Evolutionary conservation across 1,140 invertebrate genomes (phyloP), one percentile per base, ranked within the genome.

Genomic region (Ruditapes philippinarum): DNA sequence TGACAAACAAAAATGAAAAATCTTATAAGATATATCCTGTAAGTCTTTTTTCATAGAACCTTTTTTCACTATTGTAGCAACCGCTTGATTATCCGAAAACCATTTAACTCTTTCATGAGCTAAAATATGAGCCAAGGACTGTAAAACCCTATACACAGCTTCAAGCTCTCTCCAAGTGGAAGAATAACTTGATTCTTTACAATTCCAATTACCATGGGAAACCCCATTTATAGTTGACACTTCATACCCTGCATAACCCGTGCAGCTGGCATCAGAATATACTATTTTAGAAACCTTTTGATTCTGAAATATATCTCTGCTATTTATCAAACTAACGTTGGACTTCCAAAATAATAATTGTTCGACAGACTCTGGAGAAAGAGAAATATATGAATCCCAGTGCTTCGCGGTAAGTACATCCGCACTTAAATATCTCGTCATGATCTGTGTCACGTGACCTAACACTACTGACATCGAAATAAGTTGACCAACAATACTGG

Each of bases 101-200:
- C 79, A 89, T 38, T 81, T 89, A 40, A 81, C 40, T n/a, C 78
- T 68, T 38, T 78, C n/a, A 51, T 49, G 33, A 12, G 1, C 25
- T n/a, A 85, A 9, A 17, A 73, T 19, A 33, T 85, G 70, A 4
- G n/a, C 2, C 19, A 84, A 25, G 1, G 81, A 84, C 42, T 25
- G 45, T 14, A 84, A 28, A n/a, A 88, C 62, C 19, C 14, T 49
- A 73, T 22, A 83, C 7, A 90, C 79, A 14, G 84, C 89, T 5
- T 9, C 40, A 4, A 85, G 25, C 33, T 90, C 89, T 54, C 82
- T 86, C 76, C 74, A 90, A 17, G 82, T 90, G 11, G 54, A 90
- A 65, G 74, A 87, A 12, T 87, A 81, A n/a, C n/a, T n/a, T n/a
- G n/a, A n/a, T n/a, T n/a, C n/a, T n/a, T n/a, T n/a, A n/a, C n/a